These are phyloP conservation scores for Octodon degus DNA, from an alignment of 2,113 vertebrate genomes.

Conservation along the genomic window DNA sequence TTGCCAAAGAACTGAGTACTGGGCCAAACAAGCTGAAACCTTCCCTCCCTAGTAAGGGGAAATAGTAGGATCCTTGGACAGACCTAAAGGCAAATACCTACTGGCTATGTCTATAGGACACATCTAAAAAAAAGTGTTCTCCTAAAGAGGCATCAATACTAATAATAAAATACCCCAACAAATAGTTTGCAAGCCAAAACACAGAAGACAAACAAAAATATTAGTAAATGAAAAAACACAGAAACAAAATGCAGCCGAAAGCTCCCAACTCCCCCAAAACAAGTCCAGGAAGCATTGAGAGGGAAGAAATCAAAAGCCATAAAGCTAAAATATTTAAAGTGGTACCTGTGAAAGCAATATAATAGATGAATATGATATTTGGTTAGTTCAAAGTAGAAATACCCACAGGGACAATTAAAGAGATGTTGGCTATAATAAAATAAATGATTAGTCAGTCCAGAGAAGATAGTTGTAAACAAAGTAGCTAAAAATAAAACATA, in stretches of 20 bases:
- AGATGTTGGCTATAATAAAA: not conserved
- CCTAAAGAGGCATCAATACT: not conserved
- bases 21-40: not conserved
- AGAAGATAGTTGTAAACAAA: not conserved
- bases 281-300: not conserved
- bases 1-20: not conserved
- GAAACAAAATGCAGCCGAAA: not conserved
- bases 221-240: not conserved
- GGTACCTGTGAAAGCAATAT: not conserved
- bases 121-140: not conserved
- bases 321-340: not conserved
- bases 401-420: not conserved
- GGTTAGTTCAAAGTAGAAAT: not conserved
- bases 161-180: not conserved
- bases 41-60: not conserved
- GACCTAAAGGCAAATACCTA: not conserved
- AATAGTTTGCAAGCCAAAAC: not conserved
- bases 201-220: not conserved
- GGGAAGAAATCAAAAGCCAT: not conserved
- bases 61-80: not conserved
- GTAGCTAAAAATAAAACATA: not conserved
- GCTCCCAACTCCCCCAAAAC: not conserved
- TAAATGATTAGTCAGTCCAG: not conserved
- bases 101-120: not conserved
- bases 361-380: not conserved